Conservation (phyloP, 2,888 invertebrate genomes). For the Acanthosepion esculentum region DNA sequence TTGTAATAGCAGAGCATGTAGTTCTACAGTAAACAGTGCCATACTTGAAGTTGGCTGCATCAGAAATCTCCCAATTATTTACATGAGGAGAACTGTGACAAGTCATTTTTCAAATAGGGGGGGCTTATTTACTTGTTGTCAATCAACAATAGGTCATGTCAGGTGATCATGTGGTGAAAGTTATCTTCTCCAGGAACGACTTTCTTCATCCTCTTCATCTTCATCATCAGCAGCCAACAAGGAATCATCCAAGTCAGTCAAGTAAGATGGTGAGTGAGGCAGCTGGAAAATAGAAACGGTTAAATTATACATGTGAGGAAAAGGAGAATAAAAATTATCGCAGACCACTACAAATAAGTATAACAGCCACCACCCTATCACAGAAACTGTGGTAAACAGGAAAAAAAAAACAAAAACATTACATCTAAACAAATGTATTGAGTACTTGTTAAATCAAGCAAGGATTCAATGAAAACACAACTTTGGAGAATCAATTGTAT, state of each 20-base stretch:
- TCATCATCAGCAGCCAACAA: constrained; percentile 90
- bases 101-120: background rate
- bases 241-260: constrained; percentile 73
- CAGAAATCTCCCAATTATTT: background rate
- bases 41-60: background rate
- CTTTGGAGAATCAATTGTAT: too few relatives aligned
- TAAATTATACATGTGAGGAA: background rate
- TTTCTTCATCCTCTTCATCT: constrained; percentile 87
- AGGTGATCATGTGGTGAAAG: background rate
- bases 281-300: background rate
- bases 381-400: background rate
- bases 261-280: background rate
- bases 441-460: too few relatives aligned
- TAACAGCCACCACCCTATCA: too few relatives aligned
- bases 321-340: background rate
- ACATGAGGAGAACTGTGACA: background rate
- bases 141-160: background rate
- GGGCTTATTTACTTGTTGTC: background rate
- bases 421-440: background rate
- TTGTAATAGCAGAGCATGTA: background rate
- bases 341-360: too few relatives aligned
- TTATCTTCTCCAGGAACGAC: constrained; percentile 89
- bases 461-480: too few relatives aligned
- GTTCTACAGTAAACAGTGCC: background rate
- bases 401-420: background rate